Evolutionary conservation across 2,113 vertebrate species (phyloP).

Genomic region (Loxodonta africana): DNA sequence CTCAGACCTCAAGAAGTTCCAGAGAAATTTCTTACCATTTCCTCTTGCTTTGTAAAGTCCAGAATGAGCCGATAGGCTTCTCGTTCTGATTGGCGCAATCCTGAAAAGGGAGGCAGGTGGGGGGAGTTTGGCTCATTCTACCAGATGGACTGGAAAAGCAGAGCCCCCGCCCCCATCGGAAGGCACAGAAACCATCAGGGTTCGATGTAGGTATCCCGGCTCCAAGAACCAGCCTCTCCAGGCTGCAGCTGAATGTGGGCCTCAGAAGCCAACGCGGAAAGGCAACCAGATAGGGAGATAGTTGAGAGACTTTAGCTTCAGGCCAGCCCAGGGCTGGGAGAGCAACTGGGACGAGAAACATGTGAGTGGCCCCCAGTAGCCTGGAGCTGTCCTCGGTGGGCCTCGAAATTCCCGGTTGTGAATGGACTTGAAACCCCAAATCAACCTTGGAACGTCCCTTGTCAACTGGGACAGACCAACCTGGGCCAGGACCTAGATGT

Average conservation of each 20-base stretch:
- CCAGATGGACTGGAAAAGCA: neutral
- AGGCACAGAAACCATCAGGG: neutral
- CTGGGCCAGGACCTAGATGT: no score
- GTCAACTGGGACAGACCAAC: neutral
- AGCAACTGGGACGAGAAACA: neutral
- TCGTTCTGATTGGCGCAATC: slow-evolving; percentile 66
- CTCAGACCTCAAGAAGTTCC: neutral
- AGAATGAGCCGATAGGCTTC: slow-evolving; percentile 61
- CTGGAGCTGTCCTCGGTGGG: neutral
- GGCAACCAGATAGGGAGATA: accelerated
- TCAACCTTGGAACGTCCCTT: neutral
- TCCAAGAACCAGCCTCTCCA: neutral
- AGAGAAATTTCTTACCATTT: slow-evolving; percentile 57
- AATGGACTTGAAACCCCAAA: neutral
- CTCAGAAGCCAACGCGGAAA: neutral
- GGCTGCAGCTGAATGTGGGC: accelerated
- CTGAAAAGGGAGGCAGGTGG: neutral
- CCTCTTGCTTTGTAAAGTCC: slow-evolving; percentile 23
- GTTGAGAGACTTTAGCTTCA: neutral
- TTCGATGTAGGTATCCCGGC: accelerated
- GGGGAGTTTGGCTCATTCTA: neutral
- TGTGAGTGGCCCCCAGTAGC: neutral
- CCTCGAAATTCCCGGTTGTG: neutral
- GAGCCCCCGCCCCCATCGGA: accelerated
- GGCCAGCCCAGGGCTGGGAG: no score